Conservation (phyloP, 2,797 vertebrate genomes). For the Bradypodion ventrale region DNA sequence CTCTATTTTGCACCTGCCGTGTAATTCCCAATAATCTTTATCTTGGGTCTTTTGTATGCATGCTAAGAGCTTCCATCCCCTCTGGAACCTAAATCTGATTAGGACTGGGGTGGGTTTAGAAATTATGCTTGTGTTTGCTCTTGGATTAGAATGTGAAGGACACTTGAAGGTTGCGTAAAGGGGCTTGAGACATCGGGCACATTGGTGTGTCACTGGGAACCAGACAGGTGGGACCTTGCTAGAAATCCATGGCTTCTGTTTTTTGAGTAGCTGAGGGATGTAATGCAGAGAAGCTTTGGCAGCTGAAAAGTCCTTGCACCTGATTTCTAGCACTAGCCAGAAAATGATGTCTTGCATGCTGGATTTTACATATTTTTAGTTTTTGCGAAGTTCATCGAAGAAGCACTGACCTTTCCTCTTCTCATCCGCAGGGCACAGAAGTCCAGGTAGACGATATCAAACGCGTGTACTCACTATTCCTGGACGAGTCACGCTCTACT, state of each 20-base stretch:
- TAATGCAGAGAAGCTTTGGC: neutral
- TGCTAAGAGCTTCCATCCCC: neutral
- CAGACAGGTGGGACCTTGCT: neutral
- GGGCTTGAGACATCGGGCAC: no score
- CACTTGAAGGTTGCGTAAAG: neutral
- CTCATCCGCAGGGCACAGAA: conserved; percentile 84
- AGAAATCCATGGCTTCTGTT: neutral
- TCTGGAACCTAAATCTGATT: neutral
- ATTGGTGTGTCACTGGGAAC: neutral
- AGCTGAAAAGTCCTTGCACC: neutral
- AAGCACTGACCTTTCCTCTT: neutral
- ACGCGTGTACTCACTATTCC: conserved; percentile 90
- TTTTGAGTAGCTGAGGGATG: neutral
- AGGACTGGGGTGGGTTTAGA: no score
- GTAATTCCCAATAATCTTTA: neutral
- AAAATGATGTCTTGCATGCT: neutral
- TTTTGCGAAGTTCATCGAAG: neutral
- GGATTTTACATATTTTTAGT: neutral
- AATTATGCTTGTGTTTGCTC: neutral
- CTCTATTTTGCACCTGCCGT: neutral
- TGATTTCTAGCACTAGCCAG: neutral
- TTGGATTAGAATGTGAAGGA: neutral
- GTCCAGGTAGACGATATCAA: conserved; percentile 96
- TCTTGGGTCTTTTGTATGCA: neutral
- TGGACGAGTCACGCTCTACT: conserved; percentile 91